Evolutionary conservation across 2,888 invertebrate species (phyloP).

Genomic region (Lottia scabra): DNA sequence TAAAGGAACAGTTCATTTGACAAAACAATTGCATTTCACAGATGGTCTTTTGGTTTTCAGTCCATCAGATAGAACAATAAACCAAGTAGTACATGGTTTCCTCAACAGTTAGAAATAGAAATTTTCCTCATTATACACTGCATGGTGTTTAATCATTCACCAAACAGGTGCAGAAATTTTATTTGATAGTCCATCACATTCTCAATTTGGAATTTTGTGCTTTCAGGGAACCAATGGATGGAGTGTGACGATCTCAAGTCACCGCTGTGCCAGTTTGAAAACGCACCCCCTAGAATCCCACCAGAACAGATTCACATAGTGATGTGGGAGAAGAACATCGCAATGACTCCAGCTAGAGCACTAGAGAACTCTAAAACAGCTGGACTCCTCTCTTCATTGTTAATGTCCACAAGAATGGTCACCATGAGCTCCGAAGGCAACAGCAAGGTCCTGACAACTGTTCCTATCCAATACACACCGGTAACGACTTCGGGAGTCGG

Average conservation of each 20-base stretch:
- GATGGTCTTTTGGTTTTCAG: too few species aligned
- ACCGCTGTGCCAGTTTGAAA: conserved; percentile 45
- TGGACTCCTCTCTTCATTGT: conserved; percentile 29
- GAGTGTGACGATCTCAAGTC: conserved; percentile 62
- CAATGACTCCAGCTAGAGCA: conserved; percentile 19
- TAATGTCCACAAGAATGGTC: conserved; percentile 19
- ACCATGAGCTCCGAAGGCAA: neutral
- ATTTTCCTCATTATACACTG: too few species aligned
- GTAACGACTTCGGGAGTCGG: neutral
- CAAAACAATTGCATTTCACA: too few species aligned
- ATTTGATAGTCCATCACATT: too few species aligned
- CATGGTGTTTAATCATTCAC: too few species aligned
- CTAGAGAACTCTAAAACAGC: conserved; percentile 33
- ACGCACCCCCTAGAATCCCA: conserved; percentile 45
- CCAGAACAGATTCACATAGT: conserved; percentile 62
- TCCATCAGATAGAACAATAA: too few species aligned
- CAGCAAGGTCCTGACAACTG: neutral
- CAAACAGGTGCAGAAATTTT: too few species aligned
- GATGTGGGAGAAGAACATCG: conserved; percentile 60
- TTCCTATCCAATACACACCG: neutral
- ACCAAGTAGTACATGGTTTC: too few species aligned
- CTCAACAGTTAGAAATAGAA: too few species aligned
- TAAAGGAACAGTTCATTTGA: too few species aligned
- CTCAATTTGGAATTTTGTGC: too few species aligned
- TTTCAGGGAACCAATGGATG: conserved; percentile 60